Evolutionary conservation across 1,140 invertebrate species (phyloP).

Genomic region (Drosophila pallidifrons): DNA sequence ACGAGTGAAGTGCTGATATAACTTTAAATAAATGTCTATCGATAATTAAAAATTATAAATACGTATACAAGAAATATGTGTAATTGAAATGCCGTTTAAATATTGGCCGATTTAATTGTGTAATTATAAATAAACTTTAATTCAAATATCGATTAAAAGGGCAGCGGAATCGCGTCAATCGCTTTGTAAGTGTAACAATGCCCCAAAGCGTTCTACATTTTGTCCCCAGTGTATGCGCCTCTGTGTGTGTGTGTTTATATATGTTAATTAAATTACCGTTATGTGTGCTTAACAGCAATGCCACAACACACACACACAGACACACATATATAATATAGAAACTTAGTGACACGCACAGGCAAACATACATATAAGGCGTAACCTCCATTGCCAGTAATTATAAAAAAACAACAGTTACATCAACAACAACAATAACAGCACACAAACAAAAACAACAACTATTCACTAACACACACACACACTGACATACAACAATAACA

Average conservation of each 20-base stretch:
- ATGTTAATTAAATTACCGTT: slow-evolving; percentile 83
- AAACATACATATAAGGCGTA: slow-evolving; percentile 12
- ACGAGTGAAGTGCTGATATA: neutral
- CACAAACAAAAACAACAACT: slow-evolving; percentile 24
- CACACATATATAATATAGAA: neutral
- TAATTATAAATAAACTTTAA: slow-evolving; percentile 22
- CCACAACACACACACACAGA: slow-evolving; percentile 38
- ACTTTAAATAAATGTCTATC: neutral
- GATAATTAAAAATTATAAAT: neutral
- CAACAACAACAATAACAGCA: slow-evolving; percentile 39
- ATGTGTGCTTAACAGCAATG: slow-evolving; percentile 71
- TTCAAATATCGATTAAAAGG: slow-evolving; percentile 31
- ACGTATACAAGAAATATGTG: neutral
- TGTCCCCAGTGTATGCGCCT: slow-evolving; percentile 18
- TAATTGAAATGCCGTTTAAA: neutral
- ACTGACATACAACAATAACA: slow-evolving; percentile 34
- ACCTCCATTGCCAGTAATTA: slow-evolving; percentile 72
- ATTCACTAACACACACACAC: neutral
- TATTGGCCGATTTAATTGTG: neutral
- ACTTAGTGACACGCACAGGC: slow-evolving; percentile 1
- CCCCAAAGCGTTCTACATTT: slow-evolving; percentile 21
- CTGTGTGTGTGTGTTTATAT: slow-evolving; percentile 58
- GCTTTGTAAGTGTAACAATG: slow-evolving; percentile 61
- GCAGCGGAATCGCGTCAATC: slow-evolving; percentile 36
- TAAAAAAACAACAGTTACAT: slow-evolving; percentile 65